These are phyloP conservation scores for Sinocyclocheilus anshuiensis DNA, from an alignment of 2,113 vertebrate genomes.

Conservation along the genomic window DNA sequence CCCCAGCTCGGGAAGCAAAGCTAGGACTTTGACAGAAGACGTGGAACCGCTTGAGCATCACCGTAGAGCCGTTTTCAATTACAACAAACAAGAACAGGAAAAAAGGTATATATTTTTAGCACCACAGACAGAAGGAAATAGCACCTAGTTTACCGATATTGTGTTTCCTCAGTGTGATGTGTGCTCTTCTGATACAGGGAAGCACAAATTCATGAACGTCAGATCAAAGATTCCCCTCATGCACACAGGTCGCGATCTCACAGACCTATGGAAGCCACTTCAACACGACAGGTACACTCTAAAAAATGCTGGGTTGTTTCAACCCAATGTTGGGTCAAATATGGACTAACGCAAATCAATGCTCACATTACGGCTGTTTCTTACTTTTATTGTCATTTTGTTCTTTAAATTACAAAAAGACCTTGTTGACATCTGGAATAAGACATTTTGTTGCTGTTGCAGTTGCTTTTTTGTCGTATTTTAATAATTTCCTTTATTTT, in stretches of 20 bases:
- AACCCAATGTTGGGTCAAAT: too few species aligned
- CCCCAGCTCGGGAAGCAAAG: constrained; percentile 34
- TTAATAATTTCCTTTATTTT: constrained; percentile 33
- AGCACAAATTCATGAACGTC: constrained; percentile 36
- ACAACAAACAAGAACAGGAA: constrained; percentile 56
- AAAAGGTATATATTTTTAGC: constrained; percentile 75
- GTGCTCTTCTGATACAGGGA: constrained; percentile 61
- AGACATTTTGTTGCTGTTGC: constrained; percentile 58
- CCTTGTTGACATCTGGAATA: constrained; percentile 67
- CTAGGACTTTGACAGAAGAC: constrained; percentile 53
- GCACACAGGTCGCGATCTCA: neutral
- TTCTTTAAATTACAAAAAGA: constrained; percentile 73
- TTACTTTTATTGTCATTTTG: constrained; percentile 72
- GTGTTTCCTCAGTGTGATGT: constrained; percentile 70
- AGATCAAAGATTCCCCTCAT: neutral
- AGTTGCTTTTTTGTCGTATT: neutral
- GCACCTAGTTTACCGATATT: constrained; percentile 80
- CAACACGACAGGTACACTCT: constrained; percentile 42
- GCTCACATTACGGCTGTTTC: constrained; percentile 72
- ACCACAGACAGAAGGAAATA: constrained; percentile 85
- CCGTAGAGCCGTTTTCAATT: constrained; percentile 70
- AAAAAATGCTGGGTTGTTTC: too few species aligned
- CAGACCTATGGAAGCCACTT: neutral
- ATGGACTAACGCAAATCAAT: constrained; percentile 71
- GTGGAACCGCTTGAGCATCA: constrained; percentile 64